Percentiles rank a stretch among this genome's conserved stretches.
phyloP scores from a whole-genome alignment of 2,113 vertebrate species.

The Eulemur rufifrons region DNA sequence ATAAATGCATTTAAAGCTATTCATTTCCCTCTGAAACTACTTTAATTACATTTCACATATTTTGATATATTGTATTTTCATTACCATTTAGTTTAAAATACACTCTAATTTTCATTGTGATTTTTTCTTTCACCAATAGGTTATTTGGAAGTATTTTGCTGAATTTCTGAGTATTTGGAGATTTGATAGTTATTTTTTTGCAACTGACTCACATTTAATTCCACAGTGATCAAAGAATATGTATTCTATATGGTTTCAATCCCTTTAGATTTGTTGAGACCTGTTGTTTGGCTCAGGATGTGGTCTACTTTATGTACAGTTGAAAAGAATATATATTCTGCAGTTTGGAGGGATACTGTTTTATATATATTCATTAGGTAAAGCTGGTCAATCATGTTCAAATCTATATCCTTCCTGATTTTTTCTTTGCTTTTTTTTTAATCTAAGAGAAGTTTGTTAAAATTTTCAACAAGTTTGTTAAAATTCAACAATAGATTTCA shows the following conservation, averaged over 20 bases:
- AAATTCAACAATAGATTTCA: background rate
- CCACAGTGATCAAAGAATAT: background rate
- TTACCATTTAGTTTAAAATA: background rate
- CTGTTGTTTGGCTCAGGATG: background rate
- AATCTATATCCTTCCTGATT: background rate
- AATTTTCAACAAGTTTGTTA: background rate
- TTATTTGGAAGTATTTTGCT: background rate
- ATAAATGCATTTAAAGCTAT: background rate
- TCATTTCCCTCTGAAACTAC: background rate
- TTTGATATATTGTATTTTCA: background rate
- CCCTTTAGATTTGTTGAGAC: background rate
- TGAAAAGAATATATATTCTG: background rate
- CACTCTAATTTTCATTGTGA: background rate
- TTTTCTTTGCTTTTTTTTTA: background rate
- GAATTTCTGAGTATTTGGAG: background rate
- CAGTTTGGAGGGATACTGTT: background rate
- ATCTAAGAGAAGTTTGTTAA: background rate
- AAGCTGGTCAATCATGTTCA: background rate
- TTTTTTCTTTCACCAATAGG: background rate
- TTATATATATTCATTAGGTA: background rate
- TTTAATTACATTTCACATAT: background rate
- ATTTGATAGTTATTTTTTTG: background rate
- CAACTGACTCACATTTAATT: background rate
- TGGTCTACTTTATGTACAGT: background rate
- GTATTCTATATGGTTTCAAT: background rate